Percentiles rank a stretch among this genome's conserved stretches.
Conservation (phyloP, 2,888 invertebrate species). For the Mantis religiosa region DNA sequence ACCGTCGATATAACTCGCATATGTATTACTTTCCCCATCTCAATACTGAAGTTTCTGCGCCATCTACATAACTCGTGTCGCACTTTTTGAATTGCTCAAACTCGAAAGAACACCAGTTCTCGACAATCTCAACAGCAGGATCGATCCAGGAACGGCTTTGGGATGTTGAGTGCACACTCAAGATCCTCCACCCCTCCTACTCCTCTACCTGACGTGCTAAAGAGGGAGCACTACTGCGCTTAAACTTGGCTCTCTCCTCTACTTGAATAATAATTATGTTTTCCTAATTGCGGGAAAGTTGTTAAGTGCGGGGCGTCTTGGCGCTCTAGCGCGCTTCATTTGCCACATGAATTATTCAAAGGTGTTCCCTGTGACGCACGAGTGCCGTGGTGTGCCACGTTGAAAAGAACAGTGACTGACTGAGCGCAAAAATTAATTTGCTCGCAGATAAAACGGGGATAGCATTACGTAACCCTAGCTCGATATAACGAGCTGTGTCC, state of each 20-base stretch:
- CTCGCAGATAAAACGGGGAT: too few species aligned
- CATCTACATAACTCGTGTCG: too few species aligned
- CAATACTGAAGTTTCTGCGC: too few species aligned
- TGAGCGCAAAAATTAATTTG: background rate
- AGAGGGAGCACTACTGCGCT: background rate
- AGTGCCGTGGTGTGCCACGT: conserved; percentile 6
- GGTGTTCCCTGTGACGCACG: conserved; percentile 23
- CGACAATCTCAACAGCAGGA: background rate
- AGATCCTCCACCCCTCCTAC: too few species aligned
- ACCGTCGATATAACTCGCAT: too few species aligned
- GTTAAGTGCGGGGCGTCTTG: conserved; percentile 19
- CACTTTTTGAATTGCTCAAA: too few species aligned
- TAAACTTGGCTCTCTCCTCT: conserved; percentile 10
- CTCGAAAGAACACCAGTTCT: too few species aligned
- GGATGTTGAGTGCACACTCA: background rate
- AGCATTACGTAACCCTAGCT: too few species aligned
- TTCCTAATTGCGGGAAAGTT: conserved; percentile 29
- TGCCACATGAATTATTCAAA: conserved; percentile 28
- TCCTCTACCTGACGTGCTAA: background rate
- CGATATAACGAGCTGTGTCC: too few species aligned
- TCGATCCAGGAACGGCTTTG: background rate
- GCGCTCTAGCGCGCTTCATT: conserved; percentile 25
- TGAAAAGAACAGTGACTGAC: background rate
- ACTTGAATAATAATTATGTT: conserved; percentile 29
- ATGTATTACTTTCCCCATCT: too few species aligned